Evolutionary conservation across 2,888 invertebrate genomes (phyloP).

Genomic region (Zaprionus obscuricornis): DNA sequence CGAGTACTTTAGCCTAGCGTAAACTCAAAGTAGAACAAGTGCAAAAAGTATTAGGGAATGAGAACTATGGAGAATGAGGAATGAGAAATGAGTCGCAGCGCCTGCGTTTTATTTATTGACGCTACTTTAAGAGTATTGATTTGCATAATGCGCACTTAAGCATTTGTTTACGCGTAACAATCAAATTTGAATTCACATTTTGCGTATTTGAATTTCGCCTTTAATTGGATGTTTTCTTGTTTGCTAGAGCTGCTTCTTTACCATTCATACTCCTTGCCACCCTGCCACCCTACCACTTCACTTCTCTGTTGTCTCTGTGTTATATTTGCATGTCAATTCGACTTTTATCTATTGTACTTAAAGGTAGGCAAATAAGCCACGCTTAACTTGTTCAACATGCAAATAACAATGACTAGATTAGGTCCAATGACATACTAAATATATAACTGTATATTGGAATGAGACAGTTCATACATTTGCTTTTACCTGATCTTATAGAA

Average conservation of each 20-base stretch:
- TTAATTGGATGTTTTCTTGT: conserved; percentile 72
- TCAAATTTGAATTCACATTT: conserved; percentile 77
- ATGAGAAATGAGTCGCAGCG: neutral
- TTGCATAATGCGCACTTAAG: conserved; percentile 78
- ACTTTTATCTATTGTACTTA: conserved; percentile 67
- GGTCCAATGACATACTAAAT: conserved; percentile 21
- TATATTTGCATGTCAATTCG: conserved; percentile 75
- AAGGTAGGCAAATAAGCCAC: conserved; percentile 56
- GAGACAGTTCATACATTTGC: no score
- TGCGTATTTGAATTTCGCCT: conserved; percentile 64
- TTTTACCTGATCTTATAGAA: no score
- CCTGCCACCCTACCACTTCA: neutral
- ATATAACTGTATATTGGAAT: neutral
- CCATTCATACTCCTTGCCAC: neutral
- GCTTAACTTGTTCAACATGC: conserved; percentile 68
- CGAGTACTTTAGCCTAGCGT: conserved; percentile 23
- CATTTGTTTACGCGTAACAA: conserved; percentile 79
- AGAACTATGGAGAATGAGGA: no score
- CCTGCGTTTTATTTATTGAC: conserved; percentile 65
- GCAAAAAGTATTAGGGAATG: no score
- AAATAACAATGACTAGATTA: conserved; percentile 66
- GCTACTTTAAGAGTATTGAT: conserved; percentile 78
- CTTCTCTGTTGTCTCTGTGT: conserved; percentile 35
- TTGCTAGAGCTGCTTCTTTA: conserved; percentile 8
- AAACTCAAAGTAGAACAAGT: no score